Conservation (phyloP, 2,888 invertebrate genomes). For the Cephalotes varians region DNA sequence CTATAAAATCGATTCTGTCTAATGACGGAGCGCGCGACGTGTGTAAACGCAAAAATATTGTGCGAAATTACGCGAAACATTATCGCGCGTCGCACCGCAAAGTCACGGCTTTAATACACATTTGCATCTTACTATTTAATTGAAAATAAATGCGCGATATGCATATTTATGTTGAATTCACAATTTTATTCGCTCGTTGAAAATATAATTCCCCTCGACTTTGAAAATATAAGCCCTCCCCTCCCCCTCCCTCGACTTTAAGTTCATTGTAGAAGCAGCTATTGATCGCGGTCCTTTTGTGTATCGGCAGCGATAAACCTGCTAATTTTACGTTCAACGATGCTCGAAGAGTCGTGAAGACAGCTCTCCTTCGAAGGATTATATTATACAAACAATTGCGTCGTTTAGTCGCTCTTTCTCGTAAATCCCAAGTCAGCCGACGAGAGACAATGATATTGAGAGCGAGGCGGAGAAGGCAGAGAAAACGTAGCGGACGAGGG, state of each 20-base stretch:
- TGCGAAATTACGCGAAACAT: slow-evolving; percentile 29
- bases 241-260: neutral
- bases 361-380: slow-evolving; percentile 40
- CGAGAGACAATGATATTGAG: slow-evolving; percentile 49
- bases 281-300: slow-evolving; percentile 34
- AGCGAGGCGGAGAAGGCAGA: neutral
- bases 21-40: slow-evolving; percentile 20
- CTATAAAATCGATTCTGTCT: slow-evolving; percentile 49
- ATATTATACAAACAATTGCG: slow-evolving; percentile 47
- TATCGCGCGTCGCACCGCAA: neutral
- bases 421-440: slow-evolving; percentile 34
- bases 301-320: slow-evolving; percentile 39
- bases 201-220: too few relatives aligned
- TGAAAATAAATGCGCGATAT: slow-evolving; percentile 4
- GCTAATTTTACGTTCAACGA: slow-evolving; percentile 49
- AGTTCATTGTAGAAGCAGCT: slow-evolving; percentile 5
- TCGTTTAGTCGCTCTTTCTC: slow-evolving; percentile 46
- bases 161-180: neutral
- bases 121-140: slow-evolving; percentile 30
- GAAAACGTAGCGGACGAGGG: slow-evolving; percentile 48
- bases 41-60: slow-evolving; percentile 14
- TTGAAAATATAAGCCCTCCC: too few relatives aligned
- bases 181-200: neutral
- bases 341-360: slow-evolving; percentile 41
- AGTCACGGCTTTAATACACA: neutral